These are phyloP conservation scores for Nothoprocta perdicaria DNA, from an alignment of 2,113 vertebrate species.

Conservation along the genomic window DNA sequence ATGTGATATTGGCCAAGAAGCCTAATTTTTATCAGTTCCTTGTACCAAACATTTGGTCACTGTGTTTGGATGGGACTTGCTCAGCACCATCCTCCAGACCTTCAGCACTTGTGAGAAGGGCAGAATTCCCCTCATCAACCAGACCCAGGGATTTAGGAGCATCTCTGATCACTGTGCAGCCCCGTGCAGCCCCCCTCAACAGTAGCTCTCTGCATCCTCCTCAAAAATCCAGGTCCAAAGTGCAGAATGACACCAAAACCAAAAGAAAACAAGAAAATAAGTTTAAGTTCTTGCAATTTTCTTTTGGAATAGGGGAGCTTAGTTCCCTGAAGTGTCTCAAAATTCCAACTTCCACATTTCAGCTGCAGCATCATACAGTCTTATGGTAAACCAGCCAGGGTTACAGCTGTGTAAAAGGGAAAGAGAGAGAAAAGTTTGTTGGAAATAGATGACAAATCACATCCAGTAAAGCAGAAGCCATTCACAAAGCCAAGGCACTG, in stretches of 20 bases:
- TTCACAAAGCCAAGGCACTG: fast-evolving
- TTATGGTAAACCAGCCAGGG: not conserved
- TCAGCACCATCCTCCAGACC: not conserved
- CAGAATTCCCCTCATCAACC: not conserved
- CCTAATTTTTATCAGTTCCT: not conserved
- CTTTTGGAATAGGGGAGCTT: not conserved
- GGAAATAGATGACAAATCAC: not conserved
- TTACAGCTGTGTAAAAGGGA: not conserved
- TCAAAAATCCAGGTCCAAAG: not conserved
- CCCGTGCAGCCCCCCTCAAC: not conserved
- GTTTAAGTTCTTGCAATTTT: not conserved
- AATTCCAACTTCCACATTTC: conserved; percentile 9
- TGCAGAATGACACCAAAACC: not conserved
- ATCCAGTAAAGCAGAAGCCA: fast-evolving
- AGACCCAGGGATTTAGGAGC: not conserved
- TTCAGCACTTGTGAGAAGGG: not conserved
- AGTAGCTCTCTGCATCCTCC: not conserved
- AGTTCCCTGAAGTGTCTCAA: not conserved
- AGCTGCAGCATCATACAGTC: not conserved
- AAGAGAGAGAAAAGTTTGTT: not conserved
- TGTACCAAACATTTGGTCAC: not conserved
- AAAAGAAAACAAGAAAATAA: not conserved
- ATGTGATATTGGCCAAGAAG: not conserved
- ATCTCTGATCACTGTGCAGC: not conserved
- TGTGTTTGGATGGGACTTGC: not conserved